Evolutionary conservation across 2,888 invertebrate species (phyloP), one percentile per base, ranked within the genome.

Genomic region (Acrobasis suavella): DNA sequence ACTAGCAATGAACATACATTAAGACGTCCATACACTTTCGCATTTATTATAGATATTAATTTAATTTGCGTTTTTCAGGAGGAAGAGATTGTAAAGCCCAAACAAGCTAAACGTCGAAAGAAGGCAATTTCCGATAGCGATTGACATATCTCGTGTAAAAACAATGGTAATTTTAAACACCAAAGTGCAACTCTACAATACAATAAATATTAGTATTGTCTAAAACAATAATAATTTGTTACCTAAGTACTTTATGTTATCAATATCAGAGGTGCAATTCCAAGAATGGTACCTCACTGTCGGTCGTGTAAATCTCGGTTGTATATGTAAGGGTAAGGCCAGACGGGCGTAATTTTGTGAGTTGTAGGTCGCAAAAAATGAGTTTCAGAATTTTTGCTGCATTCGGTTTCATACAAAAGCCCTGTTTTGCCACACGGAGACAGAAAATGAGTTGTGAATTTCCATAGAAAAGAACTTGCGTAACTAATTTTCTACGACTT

Each of bases 51-150:
- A 22, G 22, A 22, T 22, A 22, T 3, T 22, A 22, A 22, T 22
- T n/a, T 46, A 46, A 12, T 38, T 58, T 67, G 80, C 78, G 70
- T 73, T 73, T 93, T 91, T 49, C 89, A 97, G 95, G 96, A 98
- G 83, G 98, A 98, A 89, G 97, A 97, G 91, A 96, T 97, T 81
- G 96, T 97, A 32, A 97, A 97, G 90, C 96, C 96, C 76, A 97
- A 97, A 89, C 96, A 96, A 89, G 96, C 97, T 68, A 98, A 98
- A 89, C 96, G 97, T 83, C 94, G 98, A 89, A 97, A 97, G 96
- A 97, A 97, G 93, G 95, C 96, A 64, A 95, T 96, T 84, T 97
- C 97, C 71, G 98, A 98, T 90, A 98, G 97, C 91, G 98, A 98
- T 95, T 98, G 96, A 97, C 95, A 92, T 89, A 91, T 85, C 83